Evolutionary conservation across 2,888 invertebrate genomes (phyloP).

Genomic region (Malacosoma neustria): DNA sequence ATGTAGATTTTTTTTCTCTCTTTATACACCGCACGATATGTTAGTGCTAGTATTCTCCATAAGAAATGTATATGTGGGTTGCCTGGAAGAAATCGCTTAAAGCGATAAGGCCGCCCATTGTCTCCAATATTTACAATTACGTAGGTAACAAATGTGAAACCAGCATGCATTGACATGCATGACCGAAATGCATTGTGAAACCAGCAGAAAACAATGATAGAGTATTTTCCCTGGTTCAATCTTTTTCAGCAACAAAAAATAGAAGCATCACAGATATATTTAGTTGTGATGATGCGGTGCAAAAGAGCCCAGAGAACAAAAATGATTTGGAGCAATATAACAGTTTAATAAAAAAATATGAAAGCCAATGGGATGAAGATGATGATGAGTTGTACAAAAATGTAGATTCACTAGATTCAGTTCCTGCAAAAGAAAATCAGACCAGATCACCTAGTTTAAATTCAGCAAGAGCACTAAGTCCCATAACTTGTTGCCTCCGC

Average conservation of each 20-base stretch:
- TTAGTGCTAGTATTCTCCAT: no score
- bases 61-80: no score
- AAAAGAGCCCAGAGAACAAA: slow-evolving; percentile 30
- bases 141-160: no score
- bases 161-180: no score
- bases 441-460: slow-evolving; percentile 8
- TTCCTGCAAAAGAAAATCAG: neutral
- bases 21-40: no score
- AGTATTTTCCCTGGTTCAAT: slow-evolving; percentile 53
- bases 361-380: slow-evolving; percentile 59
- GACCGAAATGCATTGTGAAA: no score
- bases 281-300: slow-evolving; percentile 24
- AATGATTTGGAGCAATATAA: slow-evolving; percentile 36
- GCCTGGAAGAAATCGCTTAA: no score
- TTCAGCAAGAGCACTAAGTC: slow-evolving; percentile 22
- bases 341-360: slow-evolving; percentile 34
- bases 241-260: slow-evolving; percentile 39
- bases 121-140: no score
- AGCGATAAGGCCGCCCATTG: no score
- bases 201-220: slow-evolving; percentile 27
- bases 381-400: slow-evolving; percentile 63
- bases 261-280: slow-evolving; percentile 64
- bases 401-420: slow-evolving; percentile 23
- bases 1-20: no score
- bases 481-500: no score